phyloP scores from a whole-genome alignment of 2,888 invertebrate genomes.

The Latheticus oryzae region DNA sequence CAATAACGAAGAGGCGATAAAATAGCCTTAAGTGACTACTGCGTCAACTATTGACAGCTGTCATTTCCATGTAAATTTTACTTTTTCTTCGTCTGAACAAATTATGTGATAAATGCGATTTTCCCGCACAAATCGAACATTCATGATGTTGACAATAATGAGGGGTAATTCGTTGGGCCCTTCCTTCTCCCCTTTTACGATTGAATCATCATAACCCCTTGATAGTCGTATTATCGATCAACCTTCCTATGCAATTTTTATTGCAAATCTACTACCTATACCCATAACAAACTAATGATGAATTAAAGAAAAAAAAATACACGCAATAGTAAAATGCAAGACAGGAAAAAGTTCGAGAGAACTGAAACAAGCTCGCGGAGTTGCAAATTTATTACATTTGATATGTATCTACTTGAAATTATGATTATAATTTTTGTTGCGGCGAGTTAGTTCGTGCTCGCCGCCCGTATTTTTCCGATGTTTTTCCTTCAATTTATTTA shows the following conservation, averaged over 20 bases:
- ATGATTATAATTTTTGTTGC: conserved; percentile 61
- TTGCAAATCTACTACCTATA: conserved; percentile 38
- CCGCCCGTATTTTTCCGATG: conserved; percentile 52
- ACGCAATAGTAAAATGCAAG: conserved; percentile 36
- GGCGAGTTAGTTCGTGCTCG: conserved; percentile 57
- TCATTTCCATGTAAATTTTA: too few relatives aligned
- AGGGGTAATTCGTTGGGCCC: conserved; percentile 13
- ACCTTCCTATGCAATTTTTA: conserved; percentile 38
- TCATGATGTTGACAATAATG: conserved; percentile 12
- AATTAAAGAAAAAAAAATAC: conserved; percentile 37
- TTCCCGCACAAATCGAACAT: conserved; percentile 9
- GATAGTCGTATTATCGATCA: conserved; percentile 24
- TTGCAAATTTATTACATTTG: conserved; percentile 51
- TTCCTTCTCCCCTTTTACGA: neutral
- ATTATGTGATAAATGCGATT: neutral
- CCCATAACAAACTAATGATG: conserved; percentile 35
- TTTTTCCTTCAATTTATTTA: conserved; percentile 39
- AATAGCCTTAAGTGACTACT: too few relatives aligned
- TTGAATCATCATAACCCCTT: conserved; percentile 15
- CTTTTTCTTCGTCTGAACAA: too few relatives aligned
- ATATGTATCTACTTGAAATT: conserved; percentile 62
- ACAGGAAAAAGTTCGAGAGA: conserved; percentile 27
- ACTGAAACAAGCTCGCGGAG: conserved; percentile 34
- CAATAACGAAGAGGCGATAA: too few relatives aligned
- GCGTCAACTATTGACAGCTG: too few relatives aligned